Percentiles rank a stretch among this genome's conserved stretches.
Conservation (phyloP, 2,888 invertebrate genomes). For the Spisula subtruncata region DNA sequence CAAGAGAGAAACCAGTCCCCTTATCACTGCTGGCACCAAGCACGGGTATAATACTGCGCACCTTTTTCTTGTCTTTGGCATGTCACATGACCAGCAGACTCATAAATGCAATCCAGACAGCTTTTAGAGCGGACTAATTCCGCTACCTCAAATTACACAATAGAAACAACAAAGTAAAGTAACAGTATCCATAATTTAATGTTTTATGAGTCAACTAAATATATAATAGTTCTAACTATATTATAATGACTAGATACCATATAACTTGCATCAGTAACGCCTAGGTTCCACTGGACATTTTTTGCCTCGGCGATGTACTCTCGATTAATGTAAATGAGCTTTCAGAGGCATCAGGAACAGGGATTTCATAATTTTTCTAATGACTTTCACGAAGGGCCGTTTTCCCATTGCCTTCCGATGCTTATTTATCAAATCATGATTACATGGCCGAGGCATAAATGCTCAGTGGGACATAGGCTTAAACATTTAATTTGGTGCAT, state of each 20-base stretch:
- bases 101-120: neutral
- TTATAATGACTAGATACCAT: constrained; percentile 8
- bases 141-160: neutral
- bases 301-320: no score
- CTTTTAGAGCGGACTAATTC: neutral
- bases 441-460: no score
- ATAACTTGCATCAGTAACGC: neutral
- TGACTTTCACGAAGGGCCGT: no score
- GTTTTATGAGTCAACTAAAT: neutral
- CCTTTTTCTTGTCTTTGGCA: neutral
- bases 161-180: neutral
- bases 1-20: neutral
- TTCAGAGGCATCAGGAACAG: no score
- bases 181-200: neutral
- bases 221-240: neutral
- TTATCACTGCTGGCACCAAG: neutral
- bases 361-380: no score
- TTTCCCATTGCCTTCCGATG: no score
- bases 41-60: neutral
- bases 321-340: no score
- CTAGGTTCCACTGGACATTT: no score
- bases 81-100: neutral
- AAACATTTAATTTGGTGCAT: no score
- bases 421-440: no score
- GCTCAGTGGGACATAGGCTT: no score